Evolutionary conservation across 2,113 vertebrate genomes (phyloP).

Genomic region (Ciconia stormi): DNA sequence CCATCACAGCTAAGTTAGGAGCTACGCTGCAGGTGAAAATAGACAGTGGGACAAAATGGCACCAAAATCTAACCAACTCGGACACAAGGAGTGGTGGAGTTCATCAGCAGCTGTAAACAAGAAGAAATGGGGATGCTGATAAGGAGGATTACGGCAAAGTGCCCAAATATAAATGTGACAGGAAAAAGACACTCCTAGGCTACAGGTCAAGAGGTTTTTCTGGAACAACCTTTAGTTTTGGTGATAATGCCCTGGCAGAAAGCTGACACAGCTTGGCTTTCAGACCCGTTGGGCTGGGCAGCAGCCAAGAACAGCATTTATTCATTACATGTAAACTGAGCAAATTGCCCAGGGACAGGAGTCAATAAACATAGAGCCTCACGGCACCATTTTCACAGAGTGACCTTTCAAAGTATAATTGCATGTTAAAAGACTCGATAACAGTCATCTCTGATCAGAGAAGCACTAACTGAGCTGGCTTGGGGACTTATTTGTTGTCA

Average conservation of each 20-base stretch:
- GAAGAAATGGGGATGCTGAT: background rate
- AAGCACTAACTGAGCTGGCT: background rate
- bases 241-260: background rate
- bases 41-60: background rate
- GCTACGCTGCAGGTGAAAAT: background rate
- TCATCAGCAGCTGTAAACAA: background rate
- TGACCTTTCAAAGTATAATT: constrained; percentile 39
- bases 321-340: constrained; percentile 30
- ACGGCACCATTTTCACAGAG: background rate
- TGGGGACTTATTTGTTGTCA: background rate
- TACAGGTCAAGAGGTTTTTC: background rate
- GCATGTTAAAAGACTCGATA: background rate
- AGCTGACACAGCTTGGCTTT: background rate
- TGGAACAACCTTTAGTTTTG: background rate
- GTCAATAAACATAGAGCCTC: constrained; percentile 21
- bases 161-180: background rate
- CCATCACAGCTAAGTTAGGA: background rate
- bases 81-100: background rate
- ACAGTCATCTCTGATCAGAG: background rate
- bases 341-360: constrained; percentile 11
- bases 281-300: background rate
- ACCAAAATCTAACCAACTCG: background rate
- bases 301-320: constrained; percentile 16
- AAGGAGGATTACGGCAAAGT: background rate
- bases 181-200: background rate